A percentile compares a stretch with the other conserved stretches of the same genome.
Evolutionary conservation across 2,113 vertebrate species (phyloP).

Genomic region (Fulica atra): DNA sequence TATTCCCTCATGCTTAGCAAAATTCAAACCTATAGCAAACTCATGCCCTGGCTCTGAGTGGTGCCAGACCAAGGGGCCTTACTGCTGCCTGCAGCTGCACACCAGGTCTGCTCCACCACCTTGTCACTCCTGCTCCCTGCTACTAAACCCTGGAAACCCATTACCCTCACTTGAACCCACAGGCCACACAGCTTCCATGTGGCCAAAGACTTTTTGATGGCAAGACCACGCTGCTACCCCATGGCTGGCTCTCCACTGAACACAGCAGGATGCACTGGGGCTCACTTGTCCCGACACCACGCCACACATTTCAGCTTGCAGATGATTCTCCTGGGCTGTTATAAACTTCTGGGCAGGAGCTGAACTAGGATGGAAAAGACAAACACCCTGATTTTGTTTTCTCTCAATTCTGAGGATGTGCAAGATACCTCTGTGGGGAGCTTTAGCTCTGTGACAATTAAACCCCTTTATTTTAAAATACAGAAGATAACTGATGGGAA

Average conservation of each 20-base stretch:
- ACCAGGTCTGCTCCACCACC: neutral
- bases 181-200: neutral
- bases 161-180: neutral
- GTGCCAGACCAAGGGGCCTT: neutral
- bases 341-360: neutral
- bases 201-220: neutral
- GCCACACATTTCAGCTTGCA: neutral
- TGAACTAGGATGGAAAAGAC: neutral
- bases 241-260: neutral
- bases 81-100: neutral
- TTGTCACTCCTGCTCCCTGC: neutral
- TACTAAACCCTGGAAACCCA: neutral
- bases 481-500: neutral
- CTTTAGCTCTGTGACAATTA: neutral
- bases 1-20: neutral
- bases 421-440: neutral
- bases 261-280: neutral
- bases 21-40: neutral
- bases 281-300: neutral
- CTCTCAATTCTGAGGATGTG: neutral
- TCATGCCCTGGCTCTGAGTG: fast-evolving
- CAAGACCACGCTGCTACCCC: neutral
- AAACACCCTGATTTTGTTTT: neutral
- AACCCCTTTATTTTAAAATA: neutral
- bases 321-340: neutral